Base-by-base conservation (phyloP, 2,797 vertebrate species). In the Poliocrania exsul region DNA sequence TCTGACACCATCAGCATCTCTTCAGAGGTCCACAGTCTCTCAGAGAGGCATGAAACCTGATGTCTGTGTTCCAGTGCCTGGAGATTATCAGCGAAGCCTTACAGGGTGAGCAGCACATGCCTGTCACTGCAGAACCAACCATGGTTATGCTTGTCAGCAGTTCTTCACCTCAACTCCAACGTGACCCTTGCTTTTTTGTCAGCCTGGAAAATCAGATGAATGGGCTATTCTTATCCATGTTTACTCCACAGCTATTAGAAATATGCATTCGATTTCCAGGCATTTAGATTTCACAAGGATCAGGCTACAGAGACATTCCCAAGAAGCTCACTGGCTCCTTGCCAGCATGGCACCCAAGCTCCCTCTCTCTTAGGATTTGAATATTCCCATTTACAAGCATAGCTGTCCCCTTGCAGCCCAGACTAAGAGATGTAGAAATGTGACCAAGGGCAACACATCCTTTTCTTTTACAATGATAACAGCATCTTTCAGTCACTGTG, bases 121-220 rank as follows among this genome's bases (percentile, higher is more conserved):
- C 62, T 88, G 37, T 37, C 72, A 82, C 73, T 92, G 77, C 74
- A 86, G 87, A 73, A 81, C 28, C 37, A 78, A 61, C 51, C 35
- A 3, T 25, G 31, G 40, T 42, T 64, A 65, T 2, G 5, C 42
- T 67, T 72, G 46, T 81, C 89, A 29, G 33, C 62, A 79, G 67
- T 54, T 92, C 88, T 92, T 95, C 92, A 81, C 29, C 74, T 81
- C 92, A 89, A 11, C 86, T 70, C 46, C 40, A 61, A 8, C 16
- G 19, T 75, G 57, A 96, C 67, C 44, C 77, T 71, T 78, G 19
- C 0, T 69, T 86, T 94, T 97, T 84, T 86, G 54, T 79, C 13
- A 15, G 79, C 79, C 86, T 89, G 90, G 73, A 95, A 97, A 97
- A 93, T 75, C 80, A 95, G 93, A 95, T 51, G 21, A 97, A 91